Evolutionary conservation across 2,797 vertebrate species (phyloP), one percentile per base, ranked within the genome.

Genomic region (Chrosomus eos): DNA sequence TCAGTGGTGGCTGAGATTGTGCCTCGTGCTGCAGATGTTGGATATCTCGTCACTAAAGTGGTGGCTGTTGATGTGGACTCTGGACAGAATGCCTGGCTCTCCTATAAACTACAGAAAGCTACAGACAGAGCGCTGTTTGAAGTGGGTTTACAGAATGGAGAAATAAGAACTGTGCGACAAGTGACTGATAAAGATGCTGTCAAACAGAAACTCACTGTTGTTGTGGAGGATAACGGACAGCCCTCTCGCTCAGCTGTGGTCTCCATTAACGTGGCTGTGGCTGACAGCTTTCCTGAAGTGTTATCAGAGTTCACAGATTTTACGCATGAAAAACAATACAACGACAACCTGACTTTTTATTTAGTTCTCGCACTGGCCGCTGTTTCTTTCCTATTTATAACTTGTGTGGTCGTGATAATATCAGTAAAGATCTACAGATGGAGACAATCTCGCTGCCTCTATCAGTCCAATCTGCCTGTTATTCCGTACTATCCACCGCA

Each of bases 31-130:
- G 90, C 93, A 23, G 93, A 95, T 60, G 90, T 90, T 0, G 91
- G 93, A 5, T 94, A 94, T 78, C 88, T 94, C 18, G 92, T 95
- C 40, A 92, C 92, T n/a, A 94, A 95, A 80, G 92, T 94, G 7
- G 91, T 94, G 66, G 92, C 93, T 0, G 93, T 94, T 33, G 94
- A 95, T 87, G 86, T 86, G 82, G 94, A 94, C 85, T 93, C 92
- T 0, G 94, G 93, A 81, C 93, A 93, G 85, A 95, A 94, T 38
- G 91, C 93, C 73, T 94, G 92, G 91, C 91, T 94, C 64, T 93
- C 91, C 2, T 94, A 94, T 86, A 90, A 92, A 81, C 89, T 94
- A 21, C 45, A 92, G 55, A 93, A 93, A 82, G 85, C 88, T 33
- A 89, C 89, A 43, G 92, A 94, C 11, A 89, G 88, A 1, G 88